A percentile compares a stretch with the other conserved stretches of the same genome.
Conservation (phyloP, 2,888 invertebrate genomes). For the Furcula furcula region DNA sequence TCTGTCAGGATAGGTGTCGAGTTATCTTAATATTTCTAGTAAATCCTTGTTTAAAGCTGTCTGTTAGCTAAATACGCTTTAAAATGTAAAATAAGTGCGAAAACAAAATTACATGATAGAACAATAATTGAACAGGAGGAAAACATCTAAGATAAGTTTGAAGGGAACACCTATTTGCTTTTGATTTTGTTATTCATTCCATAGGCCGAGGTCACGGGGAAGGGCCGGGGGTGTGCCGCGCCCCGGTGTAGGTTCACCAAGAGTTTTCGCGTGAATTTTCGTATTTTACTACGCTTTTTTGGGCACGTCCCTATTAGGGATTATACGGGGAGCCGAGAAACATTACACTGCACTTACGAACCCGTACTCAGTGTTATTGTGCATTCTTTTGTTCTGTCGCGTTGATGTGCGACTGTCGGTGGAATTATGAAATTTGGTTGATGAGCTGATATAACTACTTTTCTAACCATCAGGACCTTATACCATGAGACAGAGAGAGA, state of each 20-base stretch:
- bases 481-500: no score
- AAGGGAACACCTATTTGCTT: constrained; percentile 44
- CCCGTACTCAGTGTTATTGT: constrained; percentile 19
- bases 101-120: no score
- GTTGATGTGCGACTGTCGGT: no score
- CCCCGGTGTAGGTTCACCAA: constrained; percentile 31
- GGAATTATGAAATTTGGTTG: no score
- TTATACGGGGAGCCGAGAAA: constrained; percentile 24
- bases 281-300: constrained; percentile 21
- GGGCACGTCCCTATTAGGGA: constrained; percentile 18
- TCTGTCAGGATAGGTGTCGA: no score
- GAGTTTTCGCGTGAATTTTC: constrained; percentile 33
- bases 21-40: no score
- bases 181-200: constrained; percentile 62
- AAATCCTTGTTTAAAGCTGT: no score
- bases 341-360: constrained; percentile 21
- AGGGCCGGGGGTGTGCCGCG: constrained; percentile 23
- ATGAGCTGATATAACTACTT: no score
- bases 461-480: no score
- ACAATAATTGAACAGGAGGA: constrained; percentile 11
- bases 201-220: constrained; percentile 35
- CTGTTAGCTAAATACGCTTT: no score
- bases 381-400: constrained; percentile 22
- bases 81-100: no score
- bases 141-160: constrained; percentile 31